A percentile compares a stretch with the other conserved stretches of the same genome.
These are phyloP conservation scores for Oreochromis niloticus DNA, from an alignment of 2,113 vertebrate species.

Conservation along the genomic window DNA sequence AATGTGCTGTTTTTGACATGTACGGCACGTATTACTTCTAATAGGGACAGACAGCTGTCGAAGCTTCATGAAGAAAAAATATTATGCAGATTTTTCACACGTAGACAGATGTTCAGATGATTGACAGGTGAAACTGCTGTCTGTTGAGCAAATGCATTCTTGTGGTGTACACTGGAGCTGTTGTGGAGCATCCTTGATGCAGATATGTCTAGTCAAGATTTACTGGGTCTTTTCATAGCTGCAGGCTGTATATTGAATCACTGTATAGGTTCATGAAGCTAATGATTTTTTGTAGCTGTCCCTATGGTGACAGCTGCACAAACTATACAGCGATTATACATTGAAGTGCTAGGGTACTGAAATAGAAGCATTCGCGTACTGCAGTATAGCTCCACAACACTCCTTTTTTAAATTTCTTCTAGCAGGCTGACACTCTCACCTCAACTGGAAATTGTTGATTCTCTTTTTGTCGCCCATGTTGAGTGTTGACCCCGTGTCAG, in stretches of 20 bases:
- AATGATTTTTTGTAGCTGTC: neutral
- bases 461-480: neutral
- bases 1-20: neutral
- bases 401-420: rapidly evolving
- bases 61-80: neutral
- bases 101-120: neutral
- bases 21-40: neutral
- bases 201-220: neutral
- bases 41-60: neutral
- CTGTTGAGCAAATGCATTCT: neutral
- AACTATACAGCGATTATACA: neutral
- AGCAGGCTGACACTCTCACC: neutral
- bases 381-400: neutral
- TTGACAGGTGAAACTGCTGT: neutral
- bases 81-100: neutral
- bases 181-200: neutral
- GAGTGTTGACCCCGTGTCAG: neutral
- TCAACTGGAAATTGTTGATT: neutral
- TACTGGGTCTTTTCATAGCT: slow-evolving; percentile 16
- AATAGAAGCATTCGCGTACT: neutral
- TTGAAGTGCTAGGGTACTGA: neutral
- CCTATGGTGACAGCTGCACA: neutral
- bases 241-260: neutral
- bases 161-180: neutral
- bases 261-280: neutral